Evolutionary conservation across 2,797 vertebrate genomes (phyloP), one percentile per base, ranked within the genome.

Genomic region (Lepus oiostolus): DNA sequence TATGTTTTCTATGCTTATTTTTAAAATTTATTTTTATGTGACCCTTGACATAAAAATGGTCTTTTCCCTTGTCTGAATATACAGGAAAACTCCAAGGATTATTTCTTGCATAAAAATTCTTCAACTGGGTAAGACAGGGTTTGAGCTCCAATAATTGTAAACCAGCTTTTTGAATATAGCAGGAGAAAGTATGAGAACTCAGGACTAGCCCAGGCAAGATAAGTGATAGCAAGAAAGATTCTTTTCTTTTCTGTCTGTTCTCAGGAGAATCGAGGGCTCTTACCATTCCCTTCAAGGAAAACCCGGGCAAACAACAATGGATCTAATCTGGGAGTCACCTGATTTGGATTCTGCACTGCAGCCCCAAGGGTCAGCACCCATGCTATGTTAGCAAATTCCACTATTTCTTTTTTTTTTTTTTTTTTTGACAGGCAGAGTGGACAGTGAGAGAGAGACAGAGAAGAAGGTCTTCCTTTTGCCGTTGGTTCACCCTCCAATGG

Each of bases 1-100:
- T 54, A 35, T 30, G 24, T 60, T 65, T 12, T 77, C 70, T 87
- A 38, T 21, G 22, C 62, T 63, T 88, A 52, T 72, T 58, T 94
- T 92, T 58, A 24, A 93, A 82, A 30, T 74, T 70, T 76, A 82
- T 81, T 85, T 81, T 85, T 74, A 85, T 47, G 2, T 94, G 60
- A 60, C 6, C 38, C 42, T 70, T 85, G 11, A 77, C 79, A 88
- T 54, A 94, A 94, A 94, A 19, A 93, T 80, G 14, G 24, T 75
- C 50, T 85, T 93, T 97, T 72, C 19, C 58, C 35, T 96, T 35
- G 5, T 87, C 71, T 91, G 24, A 90, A 82, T 42, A 74, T 60
- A 86, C 8, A 83, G 91, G 67, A 91, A 76, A 87, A 38, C 19
- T 75, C 32, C 17, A 16, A 95, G 32, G 52, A 54, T 42, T 7